A percentile compares a stretch with the other conserved stretches of the same genome.
These are phyloP conservation scores for Dryadula phaetusa DNA, from an alignment of 2,888 invertebrate genomes.

Conservation along the genomic window DNA sequence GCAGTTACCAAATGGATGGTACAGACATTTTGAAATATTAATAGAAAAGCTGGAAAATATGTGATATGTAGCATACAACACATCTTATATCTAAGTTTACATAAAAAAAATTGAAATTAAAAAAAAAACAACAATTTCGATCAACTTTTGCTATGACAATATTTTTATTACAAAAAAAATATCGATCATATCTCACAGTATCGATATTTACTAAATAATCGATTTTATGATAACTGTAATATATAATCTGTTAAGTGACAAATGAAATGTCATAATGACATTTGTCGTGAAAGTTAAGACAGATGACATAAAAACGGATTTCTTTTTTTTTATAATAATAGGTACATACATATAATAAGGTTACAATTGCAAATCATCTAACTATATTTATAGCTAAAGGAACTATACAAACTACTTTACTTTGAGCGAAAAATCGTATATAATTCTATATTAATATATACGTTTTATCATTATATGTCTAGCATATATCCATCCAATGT, in stretches of 20 bases:
- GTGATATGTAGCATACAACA: constrained; percentile 32
- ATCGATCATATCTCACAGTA: neutral
- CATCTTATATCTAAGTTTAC: constrained; percentile 30
- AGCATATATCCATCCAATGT: neutral
- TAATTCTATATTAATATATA: constrained; percentile 10
- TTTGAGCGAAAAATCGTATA: constrained; percentile 61
- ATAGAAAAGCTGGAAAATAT: constrained; percentile 26
- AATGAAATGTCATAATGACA: neutral
- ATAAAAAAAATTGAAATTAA: neutral
- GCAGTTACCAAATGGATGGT: neutral
- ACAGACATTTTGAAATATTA: neutral
- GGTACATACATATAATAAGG: neutral
- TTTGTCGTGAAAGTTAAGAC: neutral
- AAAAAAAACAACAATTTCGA: neutral
- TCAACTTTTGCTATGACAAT: neutral
- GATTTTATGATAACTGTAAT: neutral
- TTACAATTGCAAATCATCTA: constrained; percentile 7
- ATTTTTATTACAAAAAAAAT: neutral
- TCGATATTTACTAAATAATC: neutral
- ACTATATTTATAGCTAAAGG: constrained; percentile 66
- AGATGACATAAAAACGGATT: neutral
- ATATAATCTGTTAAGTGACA: neutral
- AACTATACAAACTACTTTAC: constrained; percentile 68
- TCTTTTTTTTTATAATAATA: neutral
- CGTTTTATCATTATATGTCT: neutral